A percentile compares a stretch with the other conserved stretches of the same genome.
Conservation (phyloP, 2,888 invertebrate genomes). For the Isotomurus palustris region DNA sequence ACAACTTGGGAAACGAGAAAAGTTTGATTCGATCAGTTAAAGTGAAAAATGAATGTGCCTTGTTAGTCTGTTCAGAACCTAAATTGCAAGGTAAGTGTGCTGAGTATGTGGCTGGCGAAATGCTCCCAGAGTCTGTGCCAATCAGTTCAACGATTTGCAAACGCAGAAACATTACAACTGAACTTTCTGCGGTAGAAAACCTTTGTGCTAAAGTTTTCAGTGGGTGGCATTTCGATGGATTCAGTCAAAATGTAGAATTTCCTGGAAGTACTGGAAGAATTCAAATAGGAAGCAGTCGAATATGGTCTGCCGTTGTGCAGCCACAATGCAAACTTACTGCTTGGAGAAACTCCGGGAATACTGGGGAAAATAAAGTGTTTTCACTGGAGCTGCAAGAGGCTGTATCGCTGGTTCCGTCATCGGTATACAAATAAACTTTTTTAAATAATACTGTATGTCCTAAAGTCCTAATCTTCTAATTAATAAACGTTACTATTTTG, state of each 20-base stretch:
- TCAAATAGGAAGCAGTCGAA: not conserved
- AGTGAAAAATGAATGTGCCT: not conserved
- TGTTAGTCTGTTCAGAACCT: not conserved
- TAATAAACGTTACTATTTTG: too few species aligned
- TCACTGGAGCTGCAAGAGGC: too few species aligned
- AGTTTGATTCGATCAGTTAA: not conserved
- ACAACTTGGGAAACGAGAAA: not conserved
- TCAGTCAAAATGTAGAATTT: slow-evolving; percentile 7
- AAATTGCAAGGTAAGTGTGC: slow-evolving; percentile 3
- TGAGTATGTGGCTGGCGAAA: slow-evolving; percentile 1
- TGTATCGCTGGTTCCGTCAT: too few species aligned
- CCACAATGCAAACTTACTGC: slow-evolving; percentile 13
- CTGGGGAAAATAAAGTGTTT: not conserved
- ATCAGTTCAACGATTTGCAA: too few species aligned
- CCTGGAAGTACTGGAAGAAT: slow-evolving; percentile 12
- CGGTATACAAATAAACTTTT: too few species aligned
- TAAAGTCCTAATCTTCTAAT: too few species aligned
- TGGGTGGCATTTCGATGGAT: slow-evolving; percentile 20
- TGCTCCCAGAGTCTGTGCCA: too few species aligned
- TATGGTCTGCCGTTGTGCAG: slow-evolving; percentile 12
- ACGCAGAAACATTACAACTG: too few species aligned
- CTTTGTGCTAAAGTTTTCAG: not conserved
- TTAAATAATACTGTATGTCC: too few species aligned
- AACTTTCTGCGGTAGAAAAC: too few species aligned
- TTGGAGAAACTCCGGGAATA: too few species aligned